phyloP scores from a whole-genome alignment of 2,113 vertebrate genomes.

The Pandion haliaetus region DNA sequence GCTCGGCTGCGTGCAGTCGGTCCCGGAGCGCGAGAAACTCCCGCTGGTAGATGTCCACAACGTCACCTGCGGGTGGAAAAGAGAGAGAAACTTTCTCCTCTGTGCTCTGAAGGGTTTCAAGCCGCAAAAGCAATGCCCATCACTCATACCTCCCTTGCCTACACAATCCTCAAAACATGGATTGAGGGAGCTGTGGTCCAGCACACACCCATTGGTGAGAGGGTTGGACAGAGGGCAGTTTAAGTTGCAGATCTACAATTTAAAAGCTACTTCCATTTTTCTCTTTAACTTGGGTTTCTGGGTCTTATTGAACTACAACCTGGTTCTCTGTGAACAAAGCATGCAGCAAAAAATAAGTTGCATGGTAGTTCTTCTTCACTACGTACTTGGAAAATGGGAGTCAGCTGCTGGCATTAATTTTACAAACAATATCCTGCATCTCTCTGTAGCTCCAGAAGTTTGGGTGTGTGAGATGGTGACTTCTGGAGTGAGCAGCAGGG shows the following conservation, averaged over 20 bases:
- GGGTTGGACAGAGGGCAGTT: not conserved
- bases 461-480: accelerated
- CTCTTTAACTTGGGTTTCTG: not conserved
- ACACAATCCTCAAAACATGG: not conserved
- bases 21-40: constrained; percentile 94
- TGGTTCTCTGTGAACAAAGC: not conserved
- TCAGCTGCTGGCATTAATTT: not conserved
- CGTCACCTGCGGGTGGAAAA: constrained; percentile 77
- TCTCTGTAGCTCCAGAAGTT: not conserved
- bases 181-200: not conserved
- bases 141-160: not conserved
- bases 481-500: accelerated
- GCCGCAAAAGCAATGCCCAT: not conserved
- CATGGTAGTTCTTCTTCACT: not conserved
- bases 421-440: not conserved
- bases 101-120: not conserved
- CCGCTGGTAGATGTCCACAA: constrained; percentile 93
- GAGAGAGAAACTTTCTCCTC: not conserved
- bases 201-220: accelerated
- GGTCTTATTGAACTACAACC: not conserved
- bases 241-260: not conserved
- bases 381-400: not conserved
- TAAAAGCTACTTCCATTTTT: not conserved
- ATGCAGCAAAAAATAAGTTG: not conserved
- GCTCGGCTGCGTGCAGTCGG: constrained; percentile 89